Evolutionary conservation across 2,797 vertebrate genomes (phyloP), one percentile per base, ranked within the genome.

Genomic region (Gymnothorax javanicus): DNA sequence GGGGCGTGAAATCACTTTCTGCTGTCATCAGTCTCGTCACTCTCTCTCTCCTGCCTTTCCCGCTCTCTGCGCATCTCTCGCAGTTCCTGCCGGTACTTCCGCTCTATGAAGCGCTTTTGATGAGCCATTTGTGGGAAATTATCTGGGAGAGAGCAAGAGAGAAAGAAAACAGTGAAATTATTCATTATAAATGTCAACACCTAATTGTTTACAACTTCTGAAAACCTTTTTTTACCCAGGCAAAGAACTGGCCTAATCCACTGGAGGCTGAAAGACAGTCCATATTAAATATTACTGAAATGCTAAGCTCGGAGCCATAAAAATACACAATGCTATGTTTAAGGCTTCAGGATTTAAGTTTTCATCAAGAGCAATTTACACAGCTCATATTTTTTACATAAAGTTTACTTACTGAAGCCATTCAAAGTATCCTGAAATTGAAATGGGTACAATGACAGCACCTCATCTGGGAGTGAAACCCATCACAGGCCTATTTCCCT

Each of bases 91-190:
- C 98, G 94, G 96, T 99, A 99, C 92, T 99, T 99, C 92, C 98
- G 96, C 96, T 99, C 99, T 93, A 99, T 99, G 97, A 99, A 99
- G 92, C 98, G 98, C 94, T 99, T 99, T 97, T 99, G 99, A 97
- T 99, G 98, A 93, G 98, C 98, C 99, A 99, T 99, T 97, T 99
- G 99, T 92, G 99, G 99, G 94, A 99, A 99, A 97, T 99, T 99
- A 97, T 99, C 99, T 99, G 96, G 89, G 87, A 86, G 84, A 88
- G 82, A 86, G 77, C 85, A 88, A 87, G 87, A 87, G 9, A 87
- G 90, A 91, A 89, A 59, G 64, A 88, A 89, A 43, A 43, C 2
- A n/a, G n/a, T 43, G 33, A 43, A 43, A 43, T 43, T 43, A 43
- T 43, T 43, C 33, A 43, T 43, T 43, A 43, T 43, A 43, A 43